Base-by-base conservation (phyloP, 2,888 invertebrate species). In the Diabrotica balteata region DNA sequence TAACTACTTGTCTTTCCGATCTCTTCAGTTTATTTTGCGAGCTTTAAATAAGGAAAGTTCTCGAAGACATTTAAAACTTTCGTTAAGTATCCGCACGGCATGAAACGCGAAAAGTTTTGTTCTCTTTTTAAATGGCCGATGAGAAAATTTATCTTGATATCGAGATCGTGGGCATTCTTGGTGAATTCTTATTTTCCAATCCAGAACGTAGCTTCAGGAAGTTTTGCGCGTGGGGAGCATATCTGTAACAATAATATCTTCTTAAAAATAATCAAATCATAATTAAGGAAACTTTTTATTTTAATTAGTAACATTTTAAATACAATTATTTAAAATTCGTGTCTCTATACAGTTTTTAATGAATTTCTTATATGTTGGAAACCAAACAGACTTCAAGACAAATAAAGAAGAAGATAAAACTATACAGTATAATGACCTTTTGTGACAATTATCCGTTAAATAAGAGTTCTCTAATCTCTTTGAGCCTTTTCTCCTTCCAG, bases 51-150 rank as follows among this genome's bases (percentile, higher is more conserved):
- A 7, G 8, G 17, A 45, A 45, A 57, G 55, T 45, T 11, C 45
- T 57, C 17, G 7, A 45, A 17, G 17, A 57, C 55, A 57, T 57
- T 57, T 17, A 57, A 55, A 54, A 54, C 8, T 11, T 57, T 44
- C 11, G 8, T 32, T 45, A 3, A 44, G 32, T 4, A 32, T 32
- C 32, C 32, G 32, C 32, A 32, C 32, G 32, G 32, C 32, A 32
- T 32, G 32, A 17, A 57, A n/a, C 55, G 44, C 45, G 11, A 17
- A 54, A 52, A 22, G 54, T 7, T 43, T 54, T 43, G 8, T 32
- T 43, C 42, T 7, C 11, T 54, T 43, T 9, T 54, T 17, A 53
- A 42, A 32, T n/a, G 8, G 53, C 53, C 42, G 8, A 53, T 10
- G n/a, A 8, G 42, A n/a, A 54, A 43, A 54, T 43, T 11, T 43